Evolutionary conservation across 2,888 invertebrate species (phyloP).

Genomic region (Eupithecia subfuscata): DNA sequence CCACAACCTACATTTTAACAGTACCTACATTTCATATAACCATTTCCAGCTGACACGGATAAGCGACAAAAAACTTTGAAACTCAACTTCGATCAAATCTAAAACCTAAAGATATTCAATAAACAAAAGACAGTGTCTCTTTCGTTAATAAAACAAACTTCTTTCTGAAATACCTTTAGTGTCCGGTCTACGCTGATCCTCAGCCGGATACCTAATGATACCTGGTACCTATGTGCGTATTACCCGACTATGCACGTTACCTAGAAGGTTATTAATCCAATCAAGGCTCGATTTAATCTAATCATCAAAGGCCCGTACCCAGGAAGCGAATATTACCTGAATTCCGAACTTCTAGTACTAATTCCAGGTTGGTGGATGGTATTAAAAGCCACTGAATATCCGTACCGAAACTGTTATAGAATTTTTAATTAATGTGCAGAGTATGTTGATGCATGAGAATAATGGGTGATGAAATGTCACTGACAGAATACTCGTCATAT

Average conservation of each 20-base stretch:
- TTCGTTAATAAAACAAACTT: not conserved
- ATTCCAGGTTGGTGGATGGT: not conserved
- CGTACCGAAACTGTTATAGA: constrained; percentile 16
- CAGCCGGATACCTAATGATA: not conserved
- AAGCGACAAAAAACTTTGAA: not conserved
- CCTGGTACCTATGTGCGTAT: not conserved
- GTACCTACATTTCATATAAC: not conserved
- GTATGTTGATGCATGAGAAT: not conserved
- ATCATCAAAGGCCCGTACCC: constrained; percentile 31
- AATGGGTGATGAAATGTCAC: not conserved
- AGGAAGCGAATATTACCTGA: constrained; percentile 32
- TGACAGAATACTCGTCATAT: too few relatives aligned
- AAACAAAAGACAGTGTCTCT: not conserved
- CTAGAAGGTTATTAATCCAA: constrained; percentile 49
- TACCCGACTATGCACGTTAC: not conserved
- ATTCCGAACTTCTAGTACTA: constrained; percentile 32
- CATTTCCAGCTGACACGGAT: not conserved
- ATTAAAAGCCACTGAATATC: constrained; percentile 13
- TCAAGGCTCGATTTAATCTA: constrained; percentile 46
- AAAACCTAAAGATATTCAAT: not conserved
- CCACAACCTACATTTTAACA: not conserved
- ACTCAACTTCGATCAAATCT: not conserved
- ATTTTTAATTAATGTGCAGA: constrained; percentile 4
- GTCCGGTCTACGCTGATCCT: not conserved
- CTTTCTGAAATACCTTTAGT: not conserved